phyloP scores from a whole-genome alignment of 2,113 vertebrate genomes.

The Indri indri region DNA sequence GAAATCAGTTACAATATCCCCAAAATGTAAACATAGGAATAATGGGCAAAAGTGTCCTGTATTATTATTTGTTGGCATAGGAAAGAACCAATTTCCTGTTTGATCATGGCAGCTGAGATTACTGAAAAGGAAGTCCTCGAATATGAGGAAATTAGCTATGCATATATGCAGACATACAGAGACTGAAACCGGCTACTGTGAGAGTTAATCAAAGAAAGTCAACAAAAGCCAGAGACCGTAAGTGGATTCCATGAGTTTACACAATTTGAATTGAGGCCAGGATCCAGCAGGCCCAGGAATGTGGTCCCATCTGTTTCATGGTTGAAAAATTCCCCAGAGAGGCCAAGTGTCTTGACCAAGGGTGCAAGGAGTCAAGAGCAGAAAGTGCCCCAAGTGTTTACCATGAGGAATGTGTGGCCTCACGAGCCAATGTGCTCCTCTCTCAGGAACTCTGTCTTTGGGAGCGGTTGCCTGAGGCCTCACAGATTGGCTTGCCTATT shows the following conservation, averaged over 20 bases:
- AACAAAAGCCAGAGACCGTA: not conserved
- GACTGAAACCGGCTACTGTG: not conserved
- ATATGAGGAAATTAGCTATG: not conserved
- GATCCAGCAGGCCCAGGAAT: not conserved
- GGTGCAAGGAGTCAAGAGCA: not conserved
- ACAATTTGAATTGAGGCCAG: conserved; percentile 8
- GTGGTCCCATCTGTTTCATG: conserved; percentile 13
- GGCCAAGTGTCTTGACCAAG: conserved; percentile 17
- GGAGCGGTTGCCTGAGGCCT: not conserved
- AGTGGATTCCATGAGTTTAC: conserved; percentile 52
- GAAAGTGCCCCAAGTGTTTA: not conserved
- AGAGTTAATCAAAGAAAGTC: not conserved
- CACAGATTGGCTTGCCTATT: not conserved
- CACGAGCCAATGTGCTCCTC: not conserved
- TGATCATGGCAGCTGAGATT: not conserved
- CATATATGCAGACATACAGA: not conserved
- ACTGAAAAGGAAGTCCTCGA: not conserved
- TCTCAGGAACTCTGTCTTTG: not conserved
- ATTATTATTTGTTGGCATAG: not conserved
- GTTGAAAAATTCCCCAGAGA: conserved; percentile 53
- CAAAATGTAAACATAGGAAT: not conserved
- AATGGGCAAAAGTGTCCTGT: not conserved
- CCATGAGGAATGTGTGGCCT: not conserved
- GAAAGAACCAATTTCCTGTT: not conserved
- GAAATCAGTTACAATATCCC: not conserved